Evolutionary conservation across 2,888 invertebrate genomes (phyloP).

Genomic region (Chrysotoxum bicinctum): DNA sequence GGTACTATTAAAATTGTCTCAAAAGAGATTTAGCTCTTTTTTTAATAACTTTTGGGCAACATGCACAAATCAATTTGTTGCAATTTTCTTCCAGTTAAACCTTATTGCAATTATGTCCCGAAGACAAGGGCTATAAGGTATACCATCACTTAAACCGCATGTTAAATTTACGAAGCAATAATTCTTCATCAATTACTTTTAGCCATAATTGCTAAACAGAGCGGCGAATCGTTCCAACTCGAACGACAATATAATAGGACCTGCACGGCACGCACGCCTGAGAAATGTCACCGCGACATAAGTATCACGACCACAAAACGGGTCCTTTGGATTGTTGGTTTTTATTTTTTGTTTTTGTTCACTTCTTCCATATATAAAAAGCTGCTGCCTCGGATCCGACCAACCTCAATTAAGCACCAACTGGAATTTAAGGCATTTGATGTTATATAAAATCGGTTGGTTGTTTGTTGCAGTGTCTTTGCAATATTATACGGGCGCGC

Average conservation of each 20-base stretch:
- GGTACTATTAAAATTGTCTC: background rate
- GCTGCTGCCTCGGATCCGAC: slow-evolving; percentile 5
- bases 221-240: slow-evolving; percentile 11
- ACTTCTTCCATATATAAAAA: background rate
- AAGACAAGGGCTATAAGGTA: background rate
- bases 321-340: slow-evolving; percentile 8
- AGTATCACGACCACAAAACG: slow-evolving; percentile 55
- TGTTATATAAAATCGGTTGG: slow-evolving; percentile 56
- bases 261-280: slow-evolving; percentile 61
- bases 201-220: slow-evolving; percentile 62
- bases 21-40: slow-evolving; percentile 6
- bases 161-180: slow-evolving; percentile 44
- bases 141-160: slow-evolving; percentile 7
- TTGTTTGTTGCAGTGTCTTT: slow-evolving; percentile 15
- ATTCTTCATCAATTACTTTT: slow-evolving; percentile 68
- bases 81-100: slow-evolving; percentile 11
- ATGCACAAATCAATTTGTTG: slow-evolving; percentile 15
- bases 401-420: slow-evolving; percentile 72
- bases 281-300: slow-evolving; percentile 68
- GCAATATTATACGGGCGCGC: slow-evolving; percentile 33
- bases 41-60: slow-evolving; percentile 2
- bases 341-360: background rate
- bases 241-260: slow-evolving; percentile 40
- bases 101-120: slow-evolving; percentile 52
- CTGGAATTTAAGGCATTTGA: slow-evolving; percentile 65